Evolutionary conservation across 2,888 invertebrate species (phyloP).

Genomic region (Diaperis boleti): DNA sequence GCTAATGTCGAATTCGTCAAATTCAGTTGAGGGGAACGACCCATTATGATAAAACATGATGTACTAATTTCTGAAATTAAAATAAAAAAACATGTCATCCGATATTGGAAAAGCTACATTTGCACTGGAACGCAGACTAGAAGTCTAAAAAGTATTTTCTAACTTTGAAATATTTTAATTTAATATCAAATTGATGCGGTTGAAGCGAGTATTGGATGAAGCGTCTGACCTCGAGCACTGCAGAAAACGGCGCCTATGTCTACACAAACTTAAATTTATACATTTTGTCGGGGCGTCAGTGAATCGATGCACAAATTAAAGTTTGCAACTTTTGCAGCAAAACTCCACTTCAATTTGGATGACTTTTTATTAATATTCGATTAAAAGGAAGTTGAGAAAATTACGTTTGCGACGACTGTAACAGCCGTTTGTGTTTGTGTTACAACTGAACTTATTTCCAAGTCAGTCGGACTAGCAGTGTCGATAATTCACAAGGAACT

Average conservation of each 20-base stretch:
- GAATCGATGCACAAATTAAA: slow-evolving; percentile 31
- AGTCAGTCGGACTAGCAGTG: slow-evolving; percentile 32
- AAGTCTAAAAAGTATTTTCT: slow-evolving; percentile 10
- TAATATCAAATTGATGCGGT: slow-evolving; percentile 17
- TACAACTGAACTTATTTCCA: slow-evolving; percentile 39
- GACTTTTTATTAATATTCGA: slow-evolving; percentile 30
- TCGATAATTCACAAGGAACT: slow-evolving; percentile 39
- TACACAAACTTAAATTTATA: slow-evolving; percentile 33
- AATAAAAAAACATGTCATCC: too few relatives aligned
- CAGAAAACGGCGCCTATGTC: slow-evolving; percentile 27
- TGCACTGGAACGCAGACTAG: too few relatives aligned
- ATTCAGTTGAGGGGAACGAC: too few relatives aligned
- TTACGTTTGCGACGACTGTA: slow-evolving; percentile 36
- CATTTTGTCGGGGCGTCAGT: slow-evolving; percentile 9
- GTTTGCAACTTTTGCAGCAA: slow-evolving; percentile 18
- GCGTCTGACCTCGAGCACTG: slow-evolving; percentile 3
- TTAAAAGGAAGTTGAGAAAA: slow-evolving; percentile 41
- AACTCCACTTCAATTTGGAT: slow-evolving; percentile 36
- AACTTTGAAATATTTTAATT: slow-evolving; percentile 34
- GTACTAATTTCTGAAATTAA: too few relatives aligned
- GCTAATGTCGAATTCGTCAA: too few relatives aligned
- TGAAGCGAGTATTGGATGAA: neutral
- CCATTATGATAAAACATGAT: too few relatives aligned
- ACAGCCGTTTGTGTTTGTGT: slow-evolving; percentile 37
- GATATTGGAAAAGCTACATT: too few relatives aligned